These are phyloP conservation scores for Colossoma macropomum DNA, from an alignment of 2,113 vertebrate species.

Conservation along the genomic window DNA sequence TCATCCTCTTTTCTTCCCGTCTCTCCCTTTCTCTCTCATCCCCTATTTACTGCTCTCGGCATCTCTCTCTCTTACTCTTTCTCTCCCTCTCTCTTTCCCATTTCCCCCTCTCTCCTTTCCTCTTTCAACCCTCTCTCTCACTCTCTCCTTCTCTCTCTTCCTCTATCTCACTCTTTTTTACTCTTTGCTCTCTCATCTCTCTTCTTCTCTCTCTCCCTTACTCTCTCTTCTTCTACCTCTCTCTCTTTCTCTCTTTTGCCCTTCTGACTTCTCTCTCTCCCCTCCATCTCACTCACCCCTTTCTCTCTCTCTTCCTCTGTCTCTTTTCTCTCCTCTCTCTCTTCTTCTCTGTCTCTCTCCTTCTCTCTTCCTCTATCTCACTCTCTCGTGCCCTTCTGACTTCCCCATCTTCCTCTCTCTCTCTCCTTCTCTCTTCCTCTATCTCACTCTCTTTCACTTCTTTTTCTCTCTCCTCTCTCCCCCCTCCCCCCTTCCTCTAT, in stretches of 20 bases:
- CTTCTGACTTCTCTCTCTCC: not conserved
- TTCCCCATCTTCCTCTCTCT: not conserved
- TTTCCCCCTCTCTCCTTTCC: no score
- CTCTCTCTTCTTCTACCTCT: no score
- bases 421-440: not conserved
- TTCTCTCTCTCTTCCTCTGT: not conserved
- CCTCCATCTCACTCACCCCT: not conserved
- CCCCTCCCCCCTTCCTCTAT: not conserved
- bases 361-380: not conserved
- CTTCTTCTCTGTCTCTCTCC: constrained; percentile 11
- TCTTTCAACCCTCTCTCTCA: no score
- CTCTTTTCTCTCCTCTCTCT: not conserved
- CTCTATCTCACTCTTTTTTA: no score
- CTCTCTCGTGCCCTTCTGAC: not conserved
- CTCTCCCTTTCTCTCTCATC: no score
- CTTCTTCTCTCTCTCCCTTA: no score
- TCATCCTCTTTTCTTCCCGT: not conserved
- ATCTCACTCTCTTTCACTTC: not conserved
- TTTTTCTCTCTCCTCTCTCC: not conserved
- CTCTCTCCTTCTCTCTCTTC: no score
- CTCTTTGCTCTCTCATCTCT: no score
- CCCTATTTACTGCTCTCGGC: no score
- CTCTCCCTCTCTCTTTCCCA: no score
- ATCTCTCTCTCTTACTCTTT: not conserved
- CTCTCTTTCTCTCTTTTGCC: not conserved